Evolutionary conservation across 1,140 invertebrate species (phyloP).

Genomic region (Arctopsyche grandis): DNA sequence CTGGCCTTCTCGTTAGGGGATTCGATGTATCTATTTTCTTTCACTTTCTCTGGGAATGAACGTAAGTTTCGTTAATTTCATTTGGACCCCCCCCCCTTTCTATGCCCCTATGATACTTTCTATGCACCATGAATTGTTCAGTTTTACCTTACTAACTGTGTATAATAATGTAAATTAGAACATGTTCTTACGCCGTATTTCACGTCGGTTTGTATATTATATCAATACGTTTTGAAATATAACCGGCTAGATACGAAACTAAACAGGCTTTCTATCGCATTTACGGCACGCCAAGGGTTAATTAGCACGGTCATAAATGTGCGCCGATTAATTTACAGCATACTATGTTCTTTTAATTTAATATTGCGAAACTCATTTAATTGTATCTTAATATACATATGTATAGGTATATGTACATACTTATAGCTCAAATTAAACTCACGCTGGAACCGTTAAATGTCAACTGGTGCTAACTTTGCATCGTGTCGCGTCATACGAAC

Average conservation of each 20-base stretch:
- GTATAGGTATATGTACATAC: not conserved
- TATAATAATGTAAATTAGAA: not conserved
- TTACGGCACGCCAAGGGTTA: conserved; percentile 23
- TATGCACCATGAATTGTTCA: not conserved
- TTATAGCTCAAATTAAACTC: not conserved
- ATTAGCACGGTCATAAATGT: conserved; percentile 6
- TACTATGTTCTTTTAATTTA: not conserved
- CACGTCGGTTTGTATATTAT: not conserved
- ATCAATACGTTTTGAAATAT: not conserved
- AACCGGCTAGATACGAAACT: not conserved
- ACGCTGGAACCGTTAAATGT: too few relatives aligned
- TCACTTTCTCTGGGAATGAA: too few relatives aligned
- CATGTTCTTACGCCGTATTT: too few relatives aligned
- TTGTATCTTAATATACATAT: not conserved
- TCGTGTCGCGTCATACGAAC: too few relatives aligned
- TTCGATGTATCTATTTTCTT: not conserved
- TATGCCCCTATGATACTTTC: not conserved
- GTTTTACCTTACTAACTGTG: not conserved
- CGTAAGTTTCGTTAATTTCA: too few relatives aligned
- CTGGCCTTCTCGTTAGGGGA: not conserved
- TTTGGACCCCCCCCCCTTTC: not conserved
- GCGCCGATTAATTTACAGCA: conserved; percentile 14
- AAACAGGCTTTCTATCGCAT: not conserved
- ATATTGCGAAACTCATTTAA: not conserved
- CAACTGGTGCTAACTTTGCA: too few relatives aligned